phyloP scores from a whole-genome alignment of 2,888 invertebrate species.

The Hypsopygia costalis region DNA sequence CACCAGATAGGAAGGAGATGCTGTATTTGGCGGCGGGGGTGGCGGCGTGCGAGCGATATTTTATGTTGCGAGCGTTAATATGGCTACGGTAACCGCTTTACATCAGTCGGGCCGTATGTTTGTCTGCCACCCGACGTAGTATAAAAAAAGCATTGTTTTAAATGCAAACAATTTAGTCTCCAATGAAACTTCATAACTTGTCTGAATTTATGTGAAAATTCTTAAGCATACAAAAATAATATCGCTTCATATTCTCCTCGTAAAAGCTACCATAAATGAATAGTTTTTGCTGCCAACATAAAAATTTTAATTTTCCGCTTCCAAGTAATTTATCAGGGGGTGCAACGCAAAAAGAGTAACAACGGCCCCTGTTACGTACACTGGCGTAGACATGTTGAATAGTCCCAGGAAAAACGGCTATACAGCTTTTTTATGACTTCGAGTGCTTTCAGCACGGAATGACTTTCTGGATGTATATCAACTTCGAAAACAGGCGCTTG shows the following conservation, averaged over 20 bases:
- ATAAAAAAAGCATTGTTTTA: no score
- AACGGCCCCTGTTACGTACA: constrained; percentile 26
- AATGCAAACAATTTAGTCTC: no score
- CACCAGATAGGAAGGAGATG: no score
- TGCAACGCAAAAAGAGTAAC: constrained; percentile 30
- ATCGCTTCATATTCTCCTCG: not conserved
- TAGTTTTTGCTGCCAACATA: constrained; percentile 25
- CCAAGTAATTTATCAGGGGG: constrained; percentile 49
- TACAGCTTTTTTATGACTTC: not conserved
- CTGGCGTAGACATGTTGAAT: constrained; percentile 25
- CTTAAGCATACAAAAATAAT: no score
- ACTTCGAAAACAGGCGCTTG: not conserved
- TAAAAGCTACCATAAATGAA: constrained; percentile 7
- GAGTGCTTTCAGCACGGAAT: not conserved
- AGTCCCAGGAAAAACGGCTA: constrained; percentile 1
- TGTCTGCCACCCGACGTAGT: no score
- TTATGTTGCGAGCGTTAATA: no score
- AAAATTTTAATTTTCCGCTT: constrained; percentile 49
- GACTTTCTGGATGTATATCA: not conserved
- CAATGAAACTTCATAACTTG: no score
- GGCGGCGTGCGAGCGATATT: no score
- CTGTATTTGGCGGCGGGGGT: no score
- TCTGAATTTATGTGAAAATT: no score
- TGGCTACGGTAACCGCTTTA: no score
- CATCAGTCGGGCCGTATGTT: no score